Evolutionary conservation across 1,140 invertebrate genomes (phyloP).

Genomic region (Drosophila aff.): DNA sequence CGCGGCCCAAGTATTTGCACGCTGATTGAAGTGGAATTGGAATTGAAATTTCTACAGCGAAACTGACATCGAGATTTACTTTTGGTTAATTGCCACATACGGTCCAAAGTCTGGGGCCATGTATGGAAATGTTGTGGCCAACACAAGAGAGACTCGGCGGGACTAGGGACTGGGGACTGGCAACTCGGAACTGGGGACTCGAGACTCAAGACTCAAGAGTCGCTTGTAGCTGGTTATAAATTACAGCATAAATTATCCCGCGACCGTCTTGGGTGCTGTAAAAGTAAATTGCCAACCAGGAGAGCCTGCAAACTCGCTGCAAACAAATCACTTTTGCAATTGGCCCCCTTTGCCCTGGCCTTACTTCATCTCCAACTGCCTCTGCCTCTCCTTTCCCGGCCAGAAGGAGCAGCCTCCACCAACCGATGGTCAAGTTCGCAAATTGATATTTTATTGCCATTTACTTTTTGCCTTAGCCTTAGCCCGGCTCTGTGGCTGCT

Average conservation of each 20-base stretch:
- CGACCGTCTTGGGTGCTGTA: slow-evolving; percentile 52
- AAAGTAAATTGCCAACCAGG: slow-evolving; percentile 56
- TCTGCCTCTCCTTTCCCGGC: not conserved
- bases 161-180: not conserved
- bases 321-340: slow-evolving; percentile 67
- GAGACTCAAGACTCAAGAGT: slow-evolving; percentile 1
- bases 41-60: slow-evolving; percentile 52
- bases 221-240: slow-evolving; percentile 52
- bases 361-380: slow-evolving; percentile 3
- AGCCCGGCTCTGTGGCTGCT: slow-evolving; percentile 14
- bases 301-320: slow-evolving; percentile 30
- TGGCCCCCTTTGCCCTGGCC: slow-evolving; percentile 25
- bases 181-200: slow-evolving; percentile 4
- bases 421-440: slow-evolving; percentile 50
- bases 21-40: slow-evolving; percentile 65
- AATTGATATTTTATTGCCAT: slow-evolving; percentile 69
- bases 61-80: slow-evolving; percentile 50
- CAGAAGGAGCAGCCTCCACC: not conserved
- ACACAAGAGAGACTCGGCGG: not conserved
- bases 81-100: slow-evolving; percentile 59
- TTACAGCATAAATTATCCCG: slow-evolving; percentile 64
- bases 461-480: slow-evolving; percentile 39
- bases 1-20: slow-evolving; percentile 43
- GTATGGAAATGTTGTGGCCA: slow-evolving; percentile 52
- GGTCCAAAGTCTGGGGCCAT: slow-evolving; percentile 41